Evolutionary conservation across 2,888 invertebrate species (phyloP).

Genomic region (Lamellibrachia satsuma): DNA sequence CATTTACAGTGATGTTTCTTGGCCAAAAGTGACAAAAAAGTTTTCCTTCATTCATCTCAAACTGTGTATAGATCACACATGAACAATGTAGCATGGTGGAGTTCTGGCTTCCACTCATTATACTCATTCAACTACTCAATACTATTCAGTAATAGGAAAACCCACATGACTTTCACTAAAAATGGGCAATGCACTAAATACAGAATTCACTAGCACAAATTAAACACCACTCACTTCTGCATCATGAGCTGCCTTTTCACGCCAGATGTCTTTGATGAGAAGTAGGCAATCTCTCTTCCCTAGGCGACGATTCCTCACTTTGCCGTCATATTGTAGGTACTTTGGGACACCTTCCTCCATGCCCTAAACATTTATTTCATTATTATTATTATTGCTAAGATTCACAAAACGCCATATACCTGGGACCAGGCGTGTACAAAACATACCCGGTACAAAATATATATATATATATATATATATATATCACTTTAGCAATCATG

Average conservation of each 20-base stretch:
- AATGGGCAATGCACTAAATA: neutral
- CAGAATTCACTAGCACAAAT: neutral
- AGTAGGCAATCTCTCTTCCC: conserved; percentile 60
- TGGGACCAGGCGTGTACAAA: too few relatives aligned
- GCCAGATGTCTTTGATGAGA: conserved; percentile 64
- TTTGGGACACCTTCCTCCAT: conserved; percentile 58
- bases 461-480: too few relatives aligned
- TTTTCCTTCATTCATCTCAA: neutral
- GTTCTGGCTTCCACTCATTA: too few relatives aligned
- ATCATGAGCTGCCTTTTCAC: conserved; percentile 59
- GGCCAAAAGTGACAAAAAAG: too few relatives aligned
- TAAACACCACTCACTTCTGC: conserved; percentile 42
- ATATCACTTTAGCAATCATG: too few relatives aligned
- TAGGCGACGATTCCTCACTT: conserved; percentile 59
- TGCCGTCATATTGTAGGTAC: conserved; percentile 59
- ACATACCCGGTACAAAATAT: too few relatives aligned
- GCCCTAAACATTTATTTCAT: conserved; percentile 48
- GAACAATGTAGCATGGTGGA: too few relatives aligned
- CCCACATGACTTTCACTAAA: too few relatives aligned
- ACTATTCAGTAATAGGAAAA: too few relatives aligned
- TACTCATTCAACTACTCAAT: too few relatives aligned
- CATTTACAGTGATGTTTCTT: neutral
- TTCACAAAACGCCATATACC: too few relatives aligned
- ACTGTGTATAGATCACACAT: neutral
- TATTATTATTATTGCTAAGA: neutral